A percentile compares a stretch with the other conserved stretches of the same genome.
Evolutionary conservation across 2,888 invertebrate species (phyloP).

Genomic region (Griposia aprilina): DNA sequence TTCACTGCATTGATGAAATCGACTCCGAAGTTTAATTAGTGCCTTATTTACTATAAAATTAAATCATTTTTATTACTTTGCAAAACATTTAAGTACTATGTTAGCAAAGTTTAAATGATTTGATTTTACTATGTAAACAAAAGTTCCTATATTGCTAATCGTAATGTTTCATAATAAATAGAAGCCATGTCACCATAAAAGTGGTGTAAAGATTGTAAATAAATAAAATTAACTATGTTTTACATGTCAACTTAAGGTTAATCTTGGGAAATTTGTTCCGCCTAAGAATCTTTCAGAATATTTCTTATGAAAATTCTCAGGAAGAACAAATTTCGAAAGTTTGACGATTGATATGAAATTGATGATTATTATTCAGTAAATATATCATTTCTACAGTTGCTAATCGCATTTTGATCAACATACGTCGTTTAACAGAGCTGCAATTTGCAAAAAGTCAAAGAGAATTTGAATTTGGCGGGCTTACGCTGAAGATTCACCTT

Average conservation of each 20-base stretch:
- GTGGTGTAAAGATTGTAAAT: not conserved
- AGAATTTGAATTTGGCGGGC: too few relatives aligned
- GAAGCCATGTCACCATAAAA: not conserved
- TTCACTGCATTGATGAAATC: not conserved
- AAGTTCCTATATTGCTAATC: not conserved
- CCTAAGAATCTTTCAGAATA: too few relatives aligned
- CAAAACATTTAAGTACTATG: not conserved
- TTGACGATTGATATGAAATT: too few relatives aligned
- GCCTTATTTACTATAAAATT: not conserved
- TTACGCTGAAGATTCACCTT: too few relatives aligned
- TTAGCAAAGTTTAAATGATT: not conserved
- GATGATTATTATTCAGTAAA: too few relatives aligned
- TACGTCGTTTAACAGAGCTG: too few relatives aligned
- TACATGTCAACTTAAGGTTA: not conserved
- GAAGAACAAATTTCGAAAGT: too few relatives aligned
- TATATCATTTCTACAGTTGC: too few relatives aligned
- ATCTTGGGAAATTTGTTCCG: too few relatives aligned
- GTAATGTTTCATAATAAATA: not conserved
- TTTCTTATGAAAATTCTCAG: too few relatives aligned
- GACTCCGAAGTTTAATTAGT: not conserved
- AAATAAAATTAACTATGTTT: not conserved
- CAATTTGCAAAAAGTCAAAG: too few relatives aligned
- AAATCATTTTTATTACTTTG: not conserved
- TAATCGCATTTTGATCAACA: too few relatives aligned
- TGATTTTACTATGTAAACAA: not conserved